Conservation (phyloP, 2,888 invertebrate genomes). For the Ommatoiulus sabulosus region DNA sequence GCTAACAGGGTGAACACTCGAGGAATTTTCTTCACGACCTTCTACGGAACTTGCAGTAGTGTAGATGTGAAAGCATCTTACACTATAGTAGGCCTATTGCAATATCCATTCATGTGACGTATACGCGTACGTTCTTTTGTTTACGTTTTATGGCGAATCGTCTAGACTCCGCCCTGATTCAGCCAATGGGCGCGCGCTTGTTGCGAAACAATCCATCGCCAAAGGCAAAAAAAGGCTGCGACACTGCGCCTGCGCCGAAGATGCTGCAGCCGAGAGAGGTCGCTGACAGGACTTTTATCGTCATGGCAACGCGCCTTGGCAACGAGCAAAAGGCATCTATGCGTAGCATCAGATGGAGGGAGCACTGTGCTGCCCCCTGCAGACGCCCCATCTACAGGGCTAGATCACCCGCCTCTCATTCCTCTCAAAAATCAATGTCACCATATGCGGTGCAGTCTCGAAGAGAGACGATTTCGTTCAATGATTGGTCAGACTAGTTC, state of each 20-base stretch:
- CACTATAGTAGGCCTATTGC: not conserved
- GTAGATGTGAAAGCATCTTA: no score
- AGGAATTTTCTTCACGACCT: no score
- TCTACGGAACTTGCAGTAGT: no score
- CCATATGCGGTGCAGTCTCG: no score
- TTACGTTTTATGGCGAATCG: not conserved
- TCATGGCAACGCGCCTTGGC: not conserved
- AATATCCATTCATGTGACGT: not conserved
- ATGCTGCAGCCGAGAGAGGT: constrained; percentile 6
- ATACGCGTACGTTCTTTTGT: constrained; percentile 6
- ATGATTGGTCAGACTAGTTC: not conserved
- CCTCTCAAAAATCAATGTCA: not conserved
- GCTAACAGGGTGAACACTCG: no score
- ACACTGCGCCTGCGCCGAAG: not conserved
- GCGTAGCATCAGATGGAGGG: no score
- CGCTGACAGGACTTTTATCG: not conserved
- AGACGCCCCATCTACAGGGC: not conserved
- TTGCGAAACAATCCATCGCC: not conserved
- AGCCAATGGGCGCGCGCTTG: not conserved
- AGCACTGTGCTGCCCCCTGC: not conserved
- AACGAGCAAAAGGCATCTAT: not conserved
- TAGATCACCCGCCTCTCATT: not conserved
- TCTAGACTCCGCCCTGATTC: not conserved
- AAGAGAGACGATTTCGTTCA: not conserved
- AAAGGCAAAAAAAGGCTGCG: no score